A percentile compares a stretch with the other conserved stretches of the same genome.
These are phyloP conservation scores for Catocala sponsa DNA, from an alignment of 2,888 invertebrate genomes.

Conservation along the genomic window DNA sequence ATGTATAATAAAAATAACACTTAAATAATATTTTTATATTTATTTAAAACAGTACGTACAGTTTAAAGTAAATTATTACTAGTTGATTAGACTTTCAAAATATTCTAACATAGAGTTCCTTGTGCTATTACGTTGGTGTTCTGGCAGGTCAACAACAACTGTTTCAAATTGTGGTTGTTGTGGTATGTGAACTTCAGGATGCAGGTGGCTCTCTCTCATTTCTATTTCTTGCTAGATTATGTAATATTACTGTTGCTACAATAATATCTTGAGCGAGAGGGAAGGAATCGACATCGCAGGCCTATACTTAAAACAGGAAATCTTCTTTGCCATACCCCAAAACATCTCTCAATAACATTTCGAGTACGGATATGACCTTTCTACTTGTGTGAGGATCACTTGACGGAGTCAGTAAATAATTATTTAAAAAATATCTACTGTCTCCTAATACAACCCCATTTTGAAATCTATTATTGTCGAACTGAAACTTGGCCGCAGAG, in stretches of 20 bases:
- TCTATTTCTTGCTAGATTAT: not conserved
- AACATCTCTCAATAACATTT: constrained; percentile 39
- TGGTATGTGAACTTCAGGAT: not conserved
- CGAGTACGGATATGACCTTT: constrained; percentile 36
- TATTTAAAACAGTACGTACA: too few relatives aligned
- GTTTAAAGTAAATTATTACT: too few relatives aligned
- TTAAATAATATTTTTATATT: too few relatives aligned
- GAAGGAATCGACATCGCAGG: not conserved
- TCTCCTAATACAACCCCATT: constrained; percentile 12
- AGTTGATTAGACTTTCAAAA: too few relatives aligned
- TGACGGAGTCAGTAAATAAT: constrained; percentile 33
- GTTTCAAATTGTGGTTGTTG: not conserved
- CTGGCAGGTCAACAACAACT: too few relatives aligned
- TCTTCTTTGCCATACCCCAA: constrained; percentile 42
- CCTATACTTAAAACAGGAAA: constrained; percentile 22
- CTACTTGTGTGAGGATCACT: constrained; percentile 20
- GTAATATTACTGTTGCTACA: not conserved
- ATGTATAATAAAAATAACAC: too few relatives aligned
- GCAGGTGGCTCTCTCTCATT: constrained; percentile 2
- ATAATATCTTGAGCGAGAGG: not conserved
- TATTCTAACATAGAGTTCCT: too few relatives aligned
- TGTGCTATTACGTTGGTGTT: too few relatives aligned
- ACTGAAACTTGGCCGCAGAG: not conserved
- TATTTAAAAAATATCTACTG: constrained; percentile 19
- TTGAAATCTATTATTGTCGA: not conserved